Base-by-base conservation (phyloP, 2,797 vertebrate species). In the Cynopterus sphinx region DNA sequence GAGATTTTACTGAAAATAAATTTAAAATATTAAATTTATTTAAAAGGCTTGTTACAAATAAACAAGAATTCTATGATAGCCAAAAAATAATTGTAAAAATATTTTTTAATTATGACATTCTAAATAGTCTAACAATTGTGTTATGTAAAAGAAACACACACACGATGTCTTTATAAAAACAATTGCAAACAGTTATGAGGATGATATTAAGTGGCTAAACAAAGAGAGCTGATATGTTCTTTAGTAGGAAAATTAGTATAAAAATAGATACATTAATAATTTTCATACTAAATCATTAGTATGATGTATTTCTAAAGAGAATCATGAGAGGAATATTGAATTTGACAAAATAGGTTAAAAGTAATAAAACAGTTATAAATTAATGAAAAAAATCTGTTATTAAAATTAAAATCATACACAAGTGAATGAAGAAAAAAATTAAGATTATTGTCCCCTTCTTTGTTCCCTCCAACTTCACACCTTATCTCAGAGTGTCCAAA, bases 191-290 rank as follows among this genome's bases (percentile, higher is more conserved):
- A 77, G 5, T 85, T 74, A 88, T 67, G 16, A 59, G 21, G 31
- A 39, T 87, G 17, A 87, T 78, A 97, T 86, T 67, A 91, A 95
- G 70, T 75, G 28, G 10, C 41, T 90, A 63, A 96, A 82, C 33
- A 41, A 79, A 84, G 55, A 83, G n/a, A 68, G 0, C 16, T 17
- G 70, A 67, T 74, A 22, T 83, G 11, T 84, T 96, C 49, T 87
- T 82, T 67, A 96, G 36, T 83, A 36, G 15, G 39, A 96, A 95
- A 12, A 1, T 79, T 78, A 68, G 33, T 82, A 41, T 73, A 67
- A 82, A 94, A 90, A 84, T 81, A 11, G 36, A 33, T 26, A 77
- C 2, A 41, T 67, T 89, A 59, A 87, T 96, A 68, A 90, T 95
- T 83, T 95, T 91, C 71, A 90, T 78, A 74, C 75, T 89, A 78